These are phyloP conservation scores for Channallabes apus DNA, from an alignment of 2,797 vertebrate genomes.

Conservation along the genomic window DNA sequence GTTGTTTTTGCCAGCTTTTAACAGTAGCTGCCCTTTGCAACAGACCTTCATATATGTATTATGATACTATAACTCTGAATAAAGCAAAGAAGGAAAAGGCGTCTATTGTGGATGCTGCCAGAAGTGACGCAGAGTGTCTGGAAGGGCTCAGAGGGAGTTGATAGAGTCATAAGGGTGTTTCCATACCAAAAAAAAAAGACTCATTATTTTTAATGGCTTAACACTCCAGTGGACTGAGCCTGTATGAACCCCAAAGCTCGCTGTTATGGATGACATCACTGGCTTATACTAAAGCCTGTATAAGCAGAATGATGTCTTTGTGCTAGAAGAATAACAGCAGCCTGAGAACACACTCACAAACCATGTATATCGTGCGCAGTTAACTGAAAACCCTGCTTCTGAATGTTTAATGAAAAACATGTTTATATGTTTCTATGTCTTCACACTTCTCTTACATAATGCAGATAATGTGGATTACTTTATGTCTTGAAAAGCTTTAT, in stretches of 20 bases:
- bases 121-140: slow-evolving; percentile 27
- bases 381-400: slow-evolving; percentile 55
- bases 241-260: slow-evolving; percentile 75
- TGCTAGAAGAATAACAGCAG: slow-evolving; percentile 72
- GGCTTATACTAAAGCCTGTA: slow-evolving; percentile 63
- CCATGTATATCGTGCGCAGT: slow-evolving; percentile 51
- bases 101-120: slow-evolving; percentile 51
- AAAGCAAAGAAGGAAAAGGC: slow-evolving; percentile 57
- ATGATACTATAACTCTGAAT: slow-evolving; percentile 55
- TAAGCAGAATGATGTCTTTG: slow-evolving; percentile 82
- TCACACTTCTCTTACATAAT: neutral
- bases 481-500: slow-evolving; percentile 4
- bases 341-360: slow-evolving; percentile 32
- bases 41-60: neutral
- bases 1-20: no score
- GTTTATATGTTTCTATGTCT: slow-evolving; percentile 51
- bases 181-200: slow-evolving; percentile 58
- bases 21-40: neutral
- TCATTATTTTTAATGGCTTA: slow-evolving; percentile 91
- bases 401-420: no score
- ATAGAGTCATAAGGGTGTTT: slow-evolving; percentile 54
- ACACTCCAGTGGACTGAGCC: slow-evolving; percentile 79
- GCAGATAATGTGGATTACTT: slow-evolving; percentile 1
- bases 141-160: slow-evolving; percentile 39
- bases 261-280: slow-evolving; percentile 75